Evolutionary conservation across 2,888 invertebrate genomes (phyloP), one percentile per base, ranked within the genome.

Genomic region (Apamea epomidion): DNA sequence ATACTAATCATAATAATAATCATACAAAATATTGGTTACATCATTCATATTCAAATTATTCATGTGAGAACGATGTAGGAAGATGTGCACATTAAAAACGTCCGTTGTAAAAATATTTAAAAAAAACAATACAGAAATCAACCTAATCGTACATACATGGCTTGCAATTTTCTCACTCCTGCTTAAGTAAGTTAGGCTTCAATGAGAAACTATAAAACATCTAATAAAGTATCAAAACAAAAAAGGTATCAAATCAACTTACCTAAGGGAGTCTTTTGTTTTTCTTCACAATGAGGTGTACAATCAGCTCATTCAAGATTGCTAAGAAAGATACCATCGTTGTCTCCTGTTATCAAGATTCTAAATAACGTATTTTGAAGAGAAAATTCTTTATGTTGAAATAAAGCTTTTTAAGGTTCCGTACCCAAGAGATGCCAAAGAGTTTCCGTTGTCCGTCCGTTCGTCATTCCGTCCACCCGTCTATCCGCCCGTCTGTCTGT

Each of bases 271-370:
- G 16, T 37, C 48, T 74, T 65, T 74, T 74, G 48, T 80, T 74
- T 65, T 29, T 37, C 25, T 58, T 37, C 29, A 80, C 29, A 65
- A 65, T 58, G 18, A 73, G n/a, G 65, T 58, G 2, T 42, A 48
- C 58, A 75, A 75, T 82, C 75, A 67, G n/a, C 65, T 42, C 42
- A 60, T 67, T 82, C 21, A n/a, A 80, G 80, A 75, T 80, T 42
- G 6, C 48, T 42, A 51, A 67, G 37, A 51, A 58, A 82, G 58
- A 82, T 82, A 74, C 2, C 25, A n/a, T 1, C 16, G 29, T 60
- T 67, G 25, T 32, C 6, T 82, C 8, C 16, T 42, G 16, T 8
- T 32, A 58, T 65, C 48, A 21, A 58, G 75, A 58, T 80, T 42
- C 10, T 16, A 58, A 65, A 16, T 58, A 58, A 82, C 45, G 18